Conservation (phyloP, 2,888 invertebrate species). For the Lithophane ornitopus region DNA sequence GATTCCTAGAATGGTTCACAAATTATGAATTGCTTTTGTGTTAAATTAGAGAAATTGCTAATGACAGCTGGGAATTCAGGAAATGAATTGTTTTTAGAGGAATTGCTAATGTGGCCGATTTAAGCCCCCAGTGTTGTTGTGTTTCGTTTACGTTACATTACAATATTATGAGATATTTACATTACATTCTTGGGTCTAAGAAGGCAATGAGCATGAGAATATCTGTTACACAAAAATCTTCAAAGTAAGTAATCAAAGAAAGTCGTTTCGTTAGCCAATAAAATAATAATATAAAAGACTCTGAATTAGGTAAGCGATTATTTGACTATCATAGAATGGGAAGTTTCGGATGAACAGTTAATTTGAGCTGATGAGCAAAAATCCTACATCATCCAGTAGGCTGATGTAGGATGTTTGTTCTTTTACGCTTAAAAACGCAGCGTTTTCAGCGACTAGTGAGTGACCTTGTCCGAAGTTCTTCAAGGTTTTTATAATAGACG, state of each 20-base stretch:
- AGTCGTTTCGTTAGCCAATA: neutral
- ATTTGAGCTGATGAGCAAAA: neutral
- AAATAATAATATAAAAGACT: neutral
- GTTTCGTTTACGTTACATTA: neutral
- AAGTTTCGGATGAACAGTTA: neutral
- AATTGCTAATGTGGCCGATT: too few species aligned
- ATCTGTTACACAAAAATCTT: neutral
- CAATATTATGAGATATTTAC: neutral
- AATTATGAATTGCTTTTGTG: too few species aligned
- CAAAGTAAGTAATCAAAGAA: neutral
- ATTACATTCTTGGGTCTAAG: neutral
- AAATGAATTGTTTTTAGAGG: too few species aligned
- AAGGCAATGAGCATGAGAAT: neutral
- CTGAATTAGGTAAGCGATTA: neutral
- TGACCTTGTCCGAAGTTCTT: slow-evolving; percentile 29
- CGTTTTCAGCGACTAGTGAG: slow-evolving; percentile 37
- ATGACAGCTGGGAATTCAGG: too few species aligned
- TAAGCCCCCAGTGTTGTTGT: too few species aligned
- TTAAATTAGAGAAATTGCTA: too few species aligned
- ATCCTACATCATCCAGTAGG: neutral
- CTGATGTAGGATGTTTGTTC: too few species aligned
- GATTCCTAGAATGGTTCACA: too few species aligned
- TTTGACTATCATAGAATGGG: neutral
- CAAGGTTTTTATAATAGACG: slow-evolving; percentile 62
- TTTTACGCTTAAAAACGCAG: slow-evolving; percentile 3